These are phyloP conservation scores for Xenops minutus DNA, from an alignment of 2,797 vertebrate genomes.

Conservation along the genomic window DNA sequence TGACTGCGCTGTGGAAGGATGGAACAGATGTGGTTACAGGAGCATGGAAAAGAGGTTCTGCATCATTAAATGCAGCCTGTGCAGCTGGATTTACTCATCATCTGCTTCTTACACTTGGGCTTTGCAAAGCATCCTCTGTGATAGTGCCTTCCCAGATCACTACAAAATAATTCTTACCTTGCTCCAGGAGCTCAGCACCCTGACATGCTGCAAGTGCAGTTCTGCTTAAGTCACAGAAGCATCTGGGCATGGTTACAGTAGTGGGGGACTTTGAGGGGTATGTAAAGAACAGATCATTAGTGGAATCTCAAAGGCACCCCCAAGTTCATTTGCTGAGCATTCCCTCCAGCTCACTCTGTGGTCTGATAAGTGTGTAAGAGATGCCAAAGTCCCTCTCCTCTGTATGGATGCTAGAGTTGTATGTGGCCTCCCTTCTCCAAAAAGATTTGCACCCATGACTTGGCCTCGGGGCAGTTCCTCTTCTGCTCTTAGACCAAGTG, in stretches of 20 bases:
- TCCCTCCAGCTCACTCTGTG: not conserved
- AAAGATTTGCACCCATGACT: not conserved
- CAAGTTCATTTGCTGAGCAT: not conserved
- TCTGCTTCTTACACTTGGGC: not conserved
- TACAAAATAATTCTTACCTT: not conserved
- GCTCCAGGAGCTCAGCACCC: not conserved
- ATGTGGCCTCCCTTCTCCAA: not conserved
- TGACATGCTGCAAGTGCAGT: not conserved
- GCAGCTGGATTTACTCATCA: not conserved
- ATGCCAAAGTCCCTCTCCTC: not conserved
- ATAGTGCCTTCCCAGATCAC: not conserved
- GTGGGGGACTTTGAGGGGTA: not conserved
- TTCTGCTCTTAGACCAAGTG: not conserved
- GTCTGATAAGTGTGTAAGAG: not conserved
- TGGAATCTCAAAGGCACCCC: not conserved
- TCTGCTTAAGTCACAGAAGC: not conserved
- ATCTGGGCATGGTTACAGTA: not conserved
- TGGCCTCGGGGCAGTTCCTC: not conserved
- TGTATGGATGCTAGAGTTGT: not conserved
- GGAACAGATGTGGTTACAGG: constrained; percentile 40
- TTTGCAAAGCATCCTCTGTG: not conserved
- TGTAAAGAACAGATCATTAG: not conserved
- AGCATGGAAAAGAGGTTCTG: not conserved
- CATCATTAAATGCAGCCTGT: not conserved
- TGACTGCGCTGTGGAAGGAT: constrained; percentile 55